Conservation (phyloP, 2,888 invertebrate genomes). For the Meteorus cinctellus region DNA sequence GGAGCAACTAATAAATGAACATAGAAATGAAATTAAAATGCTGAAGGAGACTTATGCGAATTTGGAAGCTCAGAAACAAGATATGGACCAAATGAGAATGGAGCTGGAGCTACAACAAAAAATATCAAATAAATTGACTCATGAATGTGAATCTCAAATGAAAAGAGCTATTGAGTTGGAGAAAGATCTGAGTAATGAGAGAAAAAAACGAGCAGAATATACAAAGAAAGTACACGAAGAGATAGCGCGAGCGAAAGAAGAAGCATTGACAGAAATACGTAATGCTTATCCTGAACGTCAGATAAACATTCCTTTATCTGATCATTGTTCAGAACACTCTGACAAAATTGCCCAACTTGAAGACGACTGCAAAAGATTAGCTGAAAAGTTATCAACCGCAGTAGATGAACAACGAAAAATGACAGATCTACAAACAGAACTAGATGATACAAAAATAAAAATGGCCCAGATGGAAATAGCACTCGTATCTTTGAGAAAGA, state of each 20-base stretch:
- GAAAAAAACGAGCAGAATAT: conserved; percentile 63
- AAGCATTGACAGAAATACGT: conserved; percentile 66
- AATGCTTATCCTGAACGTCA: conserved; percentile 64
- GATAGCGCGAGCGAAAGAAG: conserved; percentile 68
- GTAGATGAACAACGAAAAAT: conserved; percentile 63
- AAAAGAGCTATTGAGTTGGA: conserved; percentile 64
- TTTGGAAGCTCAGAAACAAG: conserved; percentile 58
- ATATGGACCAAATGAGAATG: conserved; percentile 59
- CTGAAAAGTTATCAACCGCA: conserved; percentile 63
- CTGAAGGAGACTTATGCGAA: conserved; percentile 67
- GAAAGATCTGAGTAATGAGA: conserved; percentile 63
- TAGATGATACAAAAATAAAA: conserved; percentile 64
- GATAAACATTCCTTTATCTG: conserved; percentile 63
- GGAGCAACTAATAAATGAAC: conserved; percentile 76
- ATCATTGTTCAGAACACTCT: conserved; percentile 67
- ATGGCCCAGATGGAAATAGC: conserved; percentile 67
- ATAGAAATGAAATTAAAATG: conserved; percentile 76
- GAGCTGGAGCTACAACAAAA: conserved; percentile 63
- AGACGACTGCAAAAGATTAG: conserved; percentile 65
- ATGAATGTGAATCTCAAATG: conserved; percentile 62
- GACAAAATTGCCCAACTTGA: conserved; percentile 68
- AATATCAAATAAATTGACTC: conserved; percentile 59
- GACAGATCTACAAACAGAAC: conserved; percentile 60
- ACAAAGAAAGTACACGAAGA: conserved; percentile 64
- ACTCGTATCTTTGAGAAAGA: conserved; percentile 64